A percentile compares a stretch with the other conserved stretches of the same genome.
Evolutionary conservation across 1,140 invertebrate species (phyloP).

Genomic region (Bombus superbus): DNA sequence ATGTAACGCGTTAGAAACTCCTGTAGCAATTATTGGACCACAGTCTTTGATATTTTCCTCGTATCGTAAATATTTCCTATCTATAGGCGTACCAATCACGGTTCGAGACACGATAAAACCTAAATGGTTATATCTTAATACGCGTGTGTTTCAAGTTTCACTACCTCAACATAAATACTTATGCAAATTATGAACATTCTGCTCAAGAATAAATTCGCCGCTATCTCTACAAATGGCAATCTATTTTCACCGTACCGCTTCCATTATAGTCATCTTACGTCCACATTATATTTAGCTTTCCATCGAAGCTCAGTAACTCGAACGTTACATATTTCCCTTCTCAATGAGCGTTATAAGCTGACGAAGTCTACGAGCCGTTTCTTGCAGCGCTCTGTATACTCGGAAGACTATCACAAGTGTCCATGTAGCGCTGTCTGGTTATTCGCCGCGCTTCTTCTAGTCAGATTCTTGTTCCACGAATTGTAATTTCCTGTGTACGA

Average conservation of each 20-base stretch:
- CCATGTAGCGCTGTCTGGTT: neutral
- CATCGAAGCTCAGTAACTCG: neutral
- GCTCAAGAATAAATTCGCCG: neutral
- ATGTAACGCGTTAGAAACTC: too few species aligned
- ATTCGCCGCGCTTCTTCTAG: constrained; percentile 10
- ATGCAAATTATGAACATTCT: too few species aligned
- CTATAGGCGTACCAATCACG: too few species aligned
- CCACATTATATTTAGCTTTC: neutral
- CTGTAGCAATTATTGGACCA: too few species aligned
- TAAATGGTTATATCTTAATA: too few species aligned
- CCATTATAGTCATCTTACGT: neutral
- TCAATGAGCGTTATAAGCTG: neutral
- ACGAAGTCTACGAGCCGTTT: neutral
- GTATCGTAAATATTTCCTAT: too few species aligned
- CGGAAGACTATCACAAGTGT: neutral
- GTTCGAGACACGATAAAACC: too few species aligned
- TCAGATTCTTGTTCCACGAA: constrained; percentile 45
- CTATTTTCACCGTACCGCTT: neutral
- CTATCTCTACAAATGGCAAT: neutral
- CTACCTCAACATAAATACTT: neutral
- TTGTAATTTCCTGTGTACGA: constrained; percentile 55
- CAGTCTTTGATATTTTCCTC: too few species aligned
- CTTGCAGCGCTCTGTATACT: neutral
- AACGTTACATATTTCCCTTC: neutral
- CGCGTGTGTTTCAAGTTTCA: neutral